These are phyloP conservation scores for Drosophila watanabei DNA, from an alignment of 1,140 invertebrate genomes.

Conservation along the genomic window DNA sequence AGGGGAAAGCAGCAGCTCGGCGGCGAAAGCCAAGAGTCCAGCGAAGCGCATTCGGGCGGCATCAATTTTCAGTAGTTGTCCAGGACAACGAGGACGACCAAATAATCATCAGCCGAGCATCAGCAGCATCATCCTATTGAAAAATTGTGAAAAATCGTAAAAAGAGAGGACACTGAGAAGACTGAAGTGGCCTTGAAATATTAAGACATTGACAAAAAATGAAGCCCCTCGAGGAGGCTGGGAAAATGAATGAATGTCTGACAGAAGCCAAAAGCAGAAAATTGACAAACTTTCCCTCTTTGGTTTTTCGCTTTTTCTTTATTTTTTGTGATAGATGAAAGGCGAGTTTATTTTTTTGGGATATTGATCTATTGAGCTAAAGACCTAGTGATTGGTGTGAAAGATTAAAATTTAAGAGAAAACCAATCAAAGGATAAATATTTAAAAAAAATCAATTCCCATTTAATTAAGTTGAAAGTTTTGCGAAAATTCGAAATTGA, in stretches of 20 bases:
- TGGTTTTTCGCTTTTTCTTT: neutral
- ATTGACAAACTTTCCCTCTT: conserved; percentile 41
- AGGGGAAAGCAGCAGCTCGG: neutral
- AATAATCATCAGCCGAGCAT: conserved; percentile 60
- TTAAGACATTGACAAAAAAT: conserved; percentile 63
- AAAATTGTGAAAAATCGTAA: conserved; percentile 62
- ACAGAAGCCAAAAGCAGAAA: conserved; percentile 34
- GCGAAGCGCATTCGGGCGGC: conserved; percentile 47
- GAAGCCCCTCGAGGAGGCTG: neutral
- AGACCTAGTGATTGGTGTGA: conserved; percentile 21
- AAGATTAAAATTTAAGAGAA: conserved; percentile 8
- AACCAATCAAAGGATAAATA: conserved; percentile 12
- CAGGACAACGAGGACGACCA: conserved; percentile 58
- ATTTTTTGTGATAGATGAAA: conserved; percentile 36
- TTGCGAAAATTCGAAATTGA: neutral
- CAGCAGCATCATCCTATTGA: conserved; percentile 37
- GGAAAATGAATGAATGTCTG: conserved; percentile 12
- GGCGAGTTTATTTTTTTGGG: conserved; percentile 1
- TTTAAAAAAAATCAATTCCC: neutral
- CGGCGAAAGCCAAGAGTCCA: conserved; percentile 12
- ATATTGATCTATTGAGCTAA: conserved; percentile 4
- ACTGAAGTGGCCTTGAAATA: conserved; percentile 58
- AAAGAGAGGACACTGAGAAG: conserved; percentile 5
- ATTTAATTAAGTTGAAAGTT: conserved; percentile 28
- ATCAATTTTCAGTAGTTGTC: conserved; percentile 81